Evolutionary conservation across 2,888 invertebrate species (phyloP).

Genomic region (Gastracanthus pulcherrimus): DNA sequence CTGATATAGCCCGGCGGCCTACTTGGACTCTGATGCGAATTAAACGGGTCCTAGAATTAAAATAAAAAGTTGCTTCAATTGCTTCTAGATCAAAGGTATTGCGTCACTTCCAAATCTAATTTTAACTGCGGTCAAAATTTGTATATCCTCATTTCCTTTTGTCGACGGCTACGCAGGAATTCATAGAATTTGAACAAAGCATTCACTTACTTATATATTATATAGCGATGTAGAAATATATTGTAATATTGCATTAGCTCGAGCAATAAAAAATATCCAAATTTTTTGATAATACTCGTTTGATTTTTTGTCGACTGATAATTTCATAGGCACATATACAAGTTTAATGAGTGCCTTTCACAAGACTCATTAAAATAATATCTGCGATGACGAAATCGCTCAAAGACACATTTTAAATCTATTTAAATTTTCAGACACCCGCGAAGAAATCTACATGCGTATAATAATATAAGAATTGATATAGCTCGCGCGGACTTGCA

Average conservation of each 20-base stretch:
- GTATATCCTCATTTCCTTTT: no score
- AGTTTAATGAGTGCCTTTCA: neutral
- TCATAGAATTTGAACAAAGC: neutral
- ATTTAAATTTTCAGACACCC: conserved; percentile 5
- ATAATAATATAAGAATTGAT: no score
- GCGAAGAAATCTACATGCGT: neutral
- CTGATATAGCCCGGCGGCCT: neutral
- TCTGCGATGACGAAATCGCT: conserved; percentile 3
- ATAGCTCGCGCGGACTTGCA: neutral
- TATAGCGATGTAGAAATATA: neutral
- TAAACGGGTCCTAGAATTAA: conserved; percentile 27
- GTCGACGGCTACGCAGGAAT: no score
- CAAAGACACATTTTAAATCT: neutral
- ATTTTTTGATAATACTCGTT: neutral
- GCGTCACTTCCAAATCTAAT: conserved; percentile 32
- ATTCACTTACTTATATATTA: neutral
- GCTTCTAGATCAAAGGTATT: conserved; percentile 23
- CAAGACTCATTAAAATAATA: conserved; percentile 27
- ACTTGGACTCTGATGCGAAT: conserved; percentile 23
- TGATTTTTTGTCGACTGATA: neutral
- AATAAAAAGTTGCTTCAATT: conserved; percentile 41
- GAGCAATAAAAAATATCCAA: neutral
- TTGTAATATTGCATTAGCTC: neutral
- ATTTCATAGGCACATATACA: neutral
- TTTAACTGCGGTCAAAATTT: neutral